Conservation (phyloP, 1,140 invertebrate genomes). For the Mesaphorura yosii region DNA sequence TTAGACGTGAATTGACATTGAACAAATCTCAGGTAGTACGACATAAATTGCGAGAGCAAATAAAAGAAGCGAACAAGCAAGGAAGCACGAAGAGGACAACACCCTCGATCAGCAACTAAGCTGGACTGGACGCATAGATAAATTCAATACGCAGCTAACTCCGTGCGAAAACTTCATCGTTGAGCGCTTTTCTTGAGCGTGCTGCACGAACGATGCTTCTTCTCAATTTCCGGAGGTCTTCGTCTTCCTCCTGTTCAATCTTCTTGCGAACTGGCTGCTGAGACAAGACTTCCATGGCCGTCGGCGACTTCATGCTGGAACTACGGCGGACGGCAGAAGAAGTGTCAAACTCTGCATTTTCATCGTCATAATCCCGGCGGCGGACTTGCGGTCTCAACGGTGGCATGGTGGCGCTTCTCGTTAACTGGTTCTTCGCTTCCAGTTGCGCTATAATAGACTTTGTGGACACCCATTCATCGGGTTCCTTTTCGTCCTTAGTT, state of each 20-base stretch:
- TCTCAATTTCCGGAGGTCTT: slow-evolving; percentile 9
- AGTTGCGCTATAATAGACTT: too few relatives aligned
- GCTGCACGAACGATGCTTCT: slow-evolving; percentile 11
- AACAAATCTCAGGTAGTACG: background rate
- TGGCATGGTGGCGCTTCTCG: background rate
- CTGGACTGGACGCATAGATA: background rate
- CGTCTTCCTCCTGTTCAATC: slow-evolving; percentile 1
- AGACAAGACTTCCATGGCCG: slow-evolving; percentile 1
- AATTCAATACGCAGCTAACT: background rate
- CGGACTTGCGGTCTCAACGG: too few relatives aligned
- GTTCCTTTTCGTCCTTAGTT: too few relatives aligned
- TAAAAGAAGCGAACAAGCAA: background rate
- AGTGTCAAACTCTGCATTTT: background rate
- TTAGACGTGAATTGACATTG: too few relatives aligned
- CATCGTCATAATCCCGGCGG: background rate
- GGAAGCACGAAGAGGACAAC: background rate
- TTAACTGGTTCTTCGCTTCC: background rate
- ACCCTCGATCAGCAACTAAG: background rate
- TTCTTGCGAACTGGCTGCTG: background rate
- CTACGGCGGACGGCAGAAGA: too few relatives aligned
- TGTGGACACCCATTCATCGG: too few relatives aligned
- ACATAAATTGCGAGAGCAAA: background rate
- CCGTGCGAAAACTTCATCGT: background rate
- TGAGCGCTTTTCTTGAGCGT: slow-evolving; percentile 5
- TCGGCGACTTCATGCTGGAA: too few relatives aligned